These are phyloP conservation scores for Drosophila ananassae DNA, from an alignment of 1,140 invertebrate genomes.

Conservation along the genomic window DNA sequence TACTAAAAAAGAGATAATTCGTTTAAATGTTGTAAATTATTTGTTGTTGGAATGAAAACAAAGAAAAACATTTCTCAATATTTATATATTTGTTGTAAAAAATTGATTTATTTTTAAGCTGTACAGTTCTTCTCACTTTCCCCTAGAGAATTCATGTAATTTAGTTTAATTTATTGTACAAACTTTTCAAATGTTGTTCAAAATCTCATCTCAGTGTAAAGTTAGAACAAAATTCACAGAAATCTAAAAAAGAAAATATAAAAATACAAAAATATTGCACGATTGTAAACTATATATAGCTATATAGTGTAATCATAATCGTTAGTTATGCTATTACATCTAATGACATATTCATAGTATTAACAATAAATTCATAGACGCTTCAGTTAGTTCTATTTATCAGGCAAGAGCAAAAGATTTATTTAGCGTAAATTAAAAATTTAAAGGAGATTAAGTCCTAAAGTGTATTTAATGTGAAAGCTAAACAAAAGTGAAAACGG, in stretches of 20 bases:
- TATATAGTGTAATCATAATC: constrained; percentile 53
- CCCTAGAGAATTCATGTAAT: constrained; percentile 60
- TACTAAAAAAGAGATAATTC: neutral
- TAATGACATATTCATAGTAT: constrained; percentile 70
- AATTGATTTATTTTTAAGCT: constrained; percentile 46
- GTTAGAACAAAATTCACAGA: constrained; percentile 58
- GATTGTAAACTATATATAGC: constrained; percentile 56
- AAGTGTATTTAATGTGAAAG: constrained; percentile 66
- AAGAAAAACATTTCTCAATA: constrained; percentile 12
- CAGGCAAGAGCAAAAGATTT: constrained; percentile 39
- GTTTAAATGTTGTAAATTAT: constrained; percentile 80
- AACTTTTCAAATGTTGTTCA: constrained; percentile 74
- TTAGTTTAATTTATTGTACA: constrained; percentile 73
- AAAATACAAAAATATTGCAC: constrained; percentile 44
- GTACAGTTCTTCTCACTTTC: constrained; percentile 55
- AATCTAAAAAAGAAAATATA: constrained; percentile 28
- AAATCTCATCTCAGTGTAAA: constrained; percentile 83
- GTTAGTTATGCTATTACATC: constrained; percentile 67
- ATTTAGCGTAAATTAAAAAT: constrained; percentile 57
- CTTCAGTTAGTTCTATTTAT: constrained; percentile 80
- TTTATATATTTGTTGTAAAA: constrained; percentile 64
- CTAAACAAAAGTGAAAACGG: constrained; percentile 40
- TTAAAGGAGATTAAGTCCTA: constrained; percentile 48
- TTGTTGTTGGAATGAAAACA: constrained; percentile 52
- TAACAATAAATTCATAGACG: constrained; percentile 81